Conservation (phyloP, 2,888 invertebrate species). For the Ctenicera cuprea region DNA sequence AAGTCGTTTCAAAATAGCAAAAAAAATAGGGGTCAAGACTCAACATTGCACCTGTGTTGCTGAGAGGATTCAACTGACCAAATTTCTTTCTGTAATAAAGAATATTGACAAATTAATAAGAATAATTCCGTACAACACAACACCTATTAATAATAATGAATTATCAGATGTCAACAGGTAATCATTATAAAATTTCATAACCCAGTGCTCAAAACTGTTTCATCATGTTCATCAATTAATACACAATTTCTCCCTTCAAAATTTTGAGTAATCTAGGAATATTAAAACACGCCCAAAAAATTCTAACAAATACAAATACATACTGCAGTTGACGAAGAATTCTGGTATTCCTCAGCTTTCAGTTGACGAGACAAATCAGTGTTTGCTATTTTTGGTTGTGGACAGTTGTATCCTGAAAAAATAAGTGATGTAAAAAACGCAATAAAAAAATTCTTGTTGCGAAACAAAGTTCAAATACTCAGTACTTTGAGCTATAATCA, state of each 20-base stretch:
- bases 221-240: too few species aligned
- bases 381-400: constrained; percentile 98
- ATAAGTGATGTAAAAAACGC: not conserved
- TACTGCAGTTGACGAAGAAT: constrained; percentile 90
- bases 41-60: constrained; percentile 91
- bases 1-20: constrained; percentile 84
- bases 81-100: constrained; percentile 81
- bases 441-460: constrained; percentile 11
- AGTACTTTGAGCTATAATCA: constrained; percentile 39
- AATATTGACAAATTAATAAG: not conserved
- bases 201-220: constrained; percentile 70
- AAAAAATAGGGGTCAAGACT: constrained; percentile 90
- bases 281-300: too few species aligned
- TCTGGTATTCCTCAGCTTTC: constrained; percentile 95
- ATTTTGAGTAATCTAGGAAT: too few species aligned
- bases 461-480: not conserved
- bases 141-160: constrained; percentile 11
- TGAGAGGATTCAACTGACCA: constrained; percentile 95
- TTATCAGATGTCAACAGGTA: constrained; percentile 67
- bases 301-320: constrained; percentile 64
- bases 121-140: not conserved
- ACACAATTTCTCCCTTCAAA: too few species aligned
- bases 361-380: constrained; percentile 94
- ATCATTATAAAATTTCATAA: constrained; percentile 70
- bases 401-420: constrained; percentile 85